Percentiles rank a stretch among this genome's conserved stretches.
These are phyloP conservation scores for Chlorops oryzae DNA, from an alignment of 1,140 invertebrate genomes.

Conservation along the genomic window DNA sequence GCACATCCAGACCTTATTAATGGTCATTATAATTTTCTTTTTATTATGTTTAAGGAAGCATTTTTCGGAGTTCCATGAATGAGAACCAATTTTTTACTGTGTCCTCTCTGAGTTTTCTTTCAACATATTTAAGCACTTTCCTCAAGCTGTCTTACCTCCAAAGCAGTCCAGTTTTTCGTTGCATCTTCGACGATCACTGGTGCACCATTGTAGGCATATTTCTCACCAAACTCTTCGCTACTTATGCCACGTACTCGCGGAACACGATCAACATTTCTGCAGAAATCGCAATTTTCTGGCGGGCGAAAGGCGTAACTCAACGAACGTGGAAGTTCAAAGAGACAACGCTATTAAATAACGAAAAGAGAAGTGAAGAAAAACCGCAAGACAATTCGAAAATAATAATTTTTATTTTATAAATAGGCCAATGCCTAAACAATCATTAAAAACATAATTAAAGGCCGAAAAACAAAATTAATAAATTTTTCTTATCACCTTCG, in stretches of 20 bases:
- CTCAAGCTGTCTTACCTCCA: constrained; percentile 42
- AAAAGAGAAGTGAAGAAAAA: constrained; percentile 1
- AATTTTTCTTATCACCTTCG: constrained; percentile 14
- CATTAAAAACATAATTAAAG: background rate
- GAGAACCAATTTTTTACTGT: background rate
- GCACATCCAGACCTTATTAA: too few species aligned
- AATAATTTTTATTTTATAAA: too few species aligned
- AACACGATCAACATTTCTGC: constrained; percentile 56
- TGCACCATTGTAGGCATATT: constrained; percentile 67
- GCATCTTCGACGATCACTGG: constrained; percentile 84
- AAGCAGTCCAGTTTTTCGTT: constrained; percentile 70
- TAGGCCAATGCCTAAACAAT: too few species aligned
- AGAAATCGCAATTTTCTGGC: constrained; percentile 70
- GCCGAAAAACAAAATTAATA: background rate
- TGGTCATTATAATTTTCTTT: too few species aligned
- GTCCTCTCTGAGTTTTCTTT: background rate
- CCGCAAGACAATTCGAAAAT: constrained; percentile 2
- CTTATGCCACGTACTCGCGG: constrained; percentile 60
- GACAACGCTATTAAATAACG: constrained; percentile 50
- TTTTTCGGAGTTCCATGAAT: background rate
- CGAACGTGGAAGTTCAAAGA: constrained; percentile 54
- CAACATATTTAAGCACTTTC: too few species aligned
- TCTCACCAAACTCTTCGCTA: constrained; percentile 60
- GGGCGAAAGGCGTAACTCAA: constrained; percentile 61
- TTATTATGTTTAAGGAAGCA: too few species aligned